Conservation (phyloP, 1,140 invertebrate species). For the Nebria ingens region DNA sequence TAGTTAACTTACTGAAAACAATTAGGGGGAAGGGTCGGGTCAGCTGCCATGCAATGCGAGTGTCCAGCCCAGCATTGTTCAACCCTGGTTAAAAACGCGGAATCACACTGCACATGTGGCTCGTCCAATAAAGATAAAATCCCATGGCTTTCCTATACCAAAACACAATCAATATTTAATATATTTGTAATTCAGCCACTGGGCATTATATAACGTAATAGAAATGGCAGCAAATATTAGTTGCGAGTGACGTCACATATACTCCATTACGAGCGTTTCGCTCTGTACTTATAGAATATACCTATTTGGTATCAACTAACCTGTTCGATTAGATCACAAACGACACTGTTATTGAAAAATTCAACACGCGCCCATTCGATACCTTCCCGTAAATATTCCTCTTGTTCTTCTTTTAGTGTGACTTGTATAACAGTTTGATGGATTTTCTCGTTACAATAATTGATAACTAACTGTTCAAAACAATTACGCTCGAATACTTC, state of each 20-base stretch:
- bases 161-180: neutral
- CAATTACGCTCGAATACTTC: conserved; percentile 66
- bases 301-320: too few species aligned
- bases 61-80: conserved; percentile 53
- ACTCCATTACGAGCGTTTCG: neutral
- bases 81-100: conserved; percentile 61
- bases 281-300: too few species aligned
- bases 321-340: conserved; percentile 50
- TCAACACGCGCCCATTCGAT: conserved; percentile 57
- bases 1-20: conserved; percentile 35
- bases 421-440: conserved; percentile 62
- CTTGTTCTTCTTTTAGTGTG: conserved; percentile 70
- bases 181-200: conserved; percentile 24
- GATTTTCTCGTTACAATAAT: conserved; percentile 85
- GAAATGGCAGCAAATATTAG: too few species aligned
- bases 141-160: conserved; percentile 38
- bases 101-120: conserved; percentile 58
- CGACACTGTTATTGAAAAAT: conserved; percentile 58
- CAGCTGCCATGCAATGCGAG: conserved; percentile 44
- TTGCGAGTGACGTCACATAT: too few species aligned
- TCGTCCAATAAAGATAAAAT: conserved; percentile 62
- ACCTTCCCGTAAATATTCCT: conserved; percentile 70
- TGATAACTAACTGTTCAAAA: conserved; percentile 77
- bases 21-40: conserved; percentile 29
- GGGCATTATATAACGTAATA: too few species aligned